Evolutionary conservation across 1,140 invertebrate genomes (phyloP).

Genomic region (Sesamia nonagrioides): DNA sequence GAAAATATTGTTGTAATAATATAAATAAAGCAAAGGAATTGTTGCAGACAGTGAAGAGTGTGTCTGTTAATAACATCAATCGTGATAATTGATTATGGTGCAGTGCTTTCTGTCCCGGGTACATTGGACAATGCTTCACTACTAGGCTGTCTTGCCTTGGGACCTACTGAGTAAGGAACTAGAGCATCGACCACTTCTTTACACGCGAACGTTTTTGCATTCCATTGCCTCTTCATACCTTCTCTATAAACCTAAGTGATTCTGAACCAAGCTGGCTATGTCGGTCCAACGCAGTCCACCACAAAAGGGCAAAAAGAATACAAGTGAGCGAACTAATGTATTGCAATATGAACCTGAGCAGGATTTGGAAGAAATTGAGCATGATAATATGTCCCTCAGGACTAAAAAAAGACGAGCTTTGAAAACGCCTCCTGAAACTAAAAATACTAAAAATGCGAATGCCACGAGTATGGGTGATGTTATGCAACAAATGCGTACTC

Average conservation of each 20-base stretch:
- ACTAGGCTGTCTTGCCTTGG: too few relatives aligned
- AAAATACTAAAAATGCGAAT: not conserved
- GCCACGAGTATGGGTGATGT: not conserved
- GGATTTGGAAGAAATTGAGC: slow-evolving; percentile 9
- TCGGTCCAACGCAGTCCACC: not conserved
- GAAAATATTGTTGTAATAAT: too few relatives aligned
- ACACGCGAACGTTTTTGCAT: too few relatives aligned
- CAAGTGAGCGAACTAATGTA: not conserved
- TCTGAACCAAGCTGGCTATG: not conserved
- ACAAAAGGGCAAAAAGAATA: not conserved
- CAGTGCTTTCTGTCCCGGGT: too few relatives aligned
- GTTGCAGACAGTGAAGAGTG: too few relatives aligned
- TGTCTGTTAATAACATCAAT: too few relatives aligned
- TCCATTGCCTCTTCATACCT: not conserved
- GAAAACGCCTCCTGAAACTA: not conserved
- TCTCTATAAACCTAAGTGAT: not conserved
- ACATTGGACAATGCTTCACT: too few relatives aligned
- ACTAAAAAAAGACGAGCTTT: slow-evolving; percentile 9
- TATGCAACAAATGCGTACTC: slow-evolving; percentile 12
- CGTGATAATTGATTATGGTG: too few relatives aligned
- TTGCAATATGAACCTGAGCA: not conserved
- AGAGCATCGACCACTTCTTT: too few relatives aligned
- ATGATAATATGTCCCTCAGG: slow-evolving; percentile 1
- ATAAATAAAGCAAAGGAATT: too few relatives aligned
- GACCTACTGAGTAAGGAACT: too few relatives aligned